Evolutionary conservation across 1,140 invertebrate genomes (phyloP), one percentile per base, ranked within the genome.

Genomic region (Pseudobourletiella spinata): DNA sequence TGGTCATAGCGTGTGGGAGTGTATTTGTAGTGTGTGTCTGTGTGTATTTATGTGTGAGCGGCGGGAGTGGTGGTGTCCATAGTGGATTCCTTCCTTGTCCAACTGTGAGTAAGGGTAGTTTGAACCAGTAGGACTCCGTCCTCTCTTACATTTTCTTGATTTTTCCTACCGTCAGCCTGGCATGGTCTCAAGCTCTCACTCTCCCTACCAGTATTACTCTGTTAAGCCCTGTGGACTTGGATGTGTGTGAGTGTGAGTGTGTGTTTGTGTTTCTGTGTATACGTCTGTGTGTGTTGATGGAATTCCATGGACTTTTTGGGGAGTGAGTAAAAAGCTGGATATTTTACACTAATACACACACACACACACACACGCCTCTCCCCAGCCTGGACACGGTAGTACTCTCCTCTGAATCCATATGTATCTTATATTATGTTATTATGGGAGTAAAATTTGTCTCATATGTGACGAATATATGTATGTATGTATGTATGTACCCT

Each of bases 261-360:
- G 35, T 11, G 35, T n/a, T n/a, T n/a, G n/a, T n/a, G n/a, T n/a
- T n/a, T n/a, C 35, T 39, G 11, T 39, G 35, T 11, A n/a, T 11
- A 11, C 35, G n/a, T 39, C 11, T 39, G n/a, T 11, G 35, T 11
- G 11, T 11, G 11, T 39, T 39, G n/a, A 11, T 11, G 35, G 35
- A 11, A 39, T 39, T 39, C n/a, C 35, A 39, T 39, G 35, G 35
- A 39, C 11, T 11, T n/a, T 39, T 39, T n/a, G 8, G 24, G 43
- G 43, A 46, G 43, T 46, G 43, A 46, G 43, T 22, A n/a, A 46
- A 46, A 46, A 46, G 4, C n/a, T n/a, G n/a, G n/a, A n/a, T n/a
- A n/a, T n/a, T n/a, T n/a, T n/a, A n/a, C n/a, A n/a, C n/a, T n/a
- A n/a, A n/a, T n/a, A n/a, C n/a, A n/a, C n/a, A n/a, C n/a, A n/a